phyloP scores from a whole-genome alignment of 2,113 vertebrate species.

The Abramis brama region DNA sequence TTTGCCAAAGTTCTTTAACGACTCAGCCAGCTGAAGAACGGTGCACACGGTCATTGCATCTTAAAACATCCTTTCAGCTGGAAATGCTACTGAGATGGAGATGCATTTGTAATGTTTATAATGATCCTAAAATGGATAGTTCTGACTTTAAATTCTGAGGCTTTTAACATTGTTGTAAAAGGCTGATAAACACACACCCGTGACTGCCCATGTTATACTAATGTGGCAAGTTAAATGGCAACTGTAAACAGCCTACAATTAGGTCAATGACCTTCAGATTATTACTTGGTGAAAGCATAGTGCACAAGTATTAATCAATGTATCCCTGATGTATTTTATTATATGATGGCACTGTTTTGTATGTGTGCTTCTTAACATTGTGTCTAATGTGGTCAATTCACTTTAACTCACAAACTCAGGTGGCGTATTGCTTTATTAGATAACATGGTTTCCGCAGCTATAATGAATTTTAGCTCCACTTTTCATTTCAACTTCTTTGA shows the following conservation, averaged over 20 bases:
- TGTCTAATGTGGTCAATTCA: background rate
- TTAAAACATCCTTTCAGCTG: background rate
- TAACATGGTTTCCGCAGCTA: background rate
- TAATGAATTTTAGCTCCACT: background rate
- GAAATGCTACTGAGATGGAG: background rate
- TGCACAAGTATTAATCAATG: background rate
- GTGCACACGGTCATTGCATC: background rate
- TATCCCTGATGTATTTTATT: no score
- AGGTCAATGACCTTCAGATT: background rate
- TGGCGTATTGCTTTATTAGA: background rate
- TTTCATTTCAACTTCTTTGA: background rate
- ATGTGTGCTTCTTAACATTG: background rate
- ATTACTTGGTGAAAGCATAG: background rate
- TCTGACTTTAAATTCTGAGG: background rate
- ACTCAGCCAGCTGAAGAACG: background rate
- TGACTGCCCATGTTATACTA: background rate
- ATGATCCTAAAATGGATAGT: background rate
- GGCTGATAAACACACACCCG: background rate
- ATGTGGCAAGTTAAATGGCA: background rate
- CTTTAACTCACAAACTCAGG: background rate
- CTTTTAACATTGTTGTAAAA: background rate
- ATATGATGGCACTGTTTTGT: background rate
- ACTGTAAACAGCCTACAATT: background rate
- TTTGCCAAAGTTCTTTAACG: conserved; percentile 6
- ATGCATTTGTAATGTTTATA: background rate